Conservation (phyloP, 2,888 invertebrate species). For the Limnephilus auricula region DNA sequence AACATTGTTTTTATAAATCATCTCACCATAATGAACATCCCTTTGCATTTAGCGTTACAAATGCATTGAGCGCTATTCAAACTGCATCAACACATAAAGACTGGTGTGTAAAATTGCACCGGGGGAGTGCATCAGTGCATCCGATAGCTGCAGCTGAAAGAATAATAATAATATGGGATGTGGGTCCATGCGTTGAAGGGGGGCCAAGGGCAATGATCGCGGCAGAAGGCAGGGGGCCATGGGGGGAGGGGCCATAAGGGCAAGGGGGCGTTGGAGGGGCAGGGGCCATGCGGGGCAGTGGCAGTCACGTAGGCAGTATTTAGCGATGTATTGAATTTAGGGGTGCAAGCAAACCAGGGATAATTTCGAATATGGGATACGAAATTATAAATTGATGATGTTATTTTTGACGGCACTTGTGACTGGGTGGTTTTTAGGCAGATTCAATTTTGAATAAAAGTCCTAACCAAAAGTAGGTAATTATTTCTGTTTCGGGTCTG, state of each 20-base stretch:
- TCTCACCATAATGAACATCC: too few species aligned
- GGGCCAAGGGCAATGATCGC: slow-evolving; percentile 2
- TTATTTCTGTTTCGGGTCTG: too few species aligned
- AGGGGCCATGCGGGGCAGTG: not conserved
- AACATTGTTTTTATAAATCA: too few species aligned
- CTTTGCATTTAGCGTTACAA: too few species aligned
- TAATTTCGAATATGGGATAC: not conserved
- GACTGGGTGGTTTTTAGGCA: not conserved
- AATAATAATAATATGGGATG: not conserved
- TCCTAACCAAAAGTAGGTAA: too few species aligned
- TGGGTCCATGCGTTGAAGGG: not conserved
- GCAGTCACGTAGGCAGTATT: not conserved
- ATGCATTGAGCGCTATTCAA: not conserved
- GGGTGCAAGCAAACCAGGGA: not conserved
- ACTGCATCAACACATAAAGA: not conserved
- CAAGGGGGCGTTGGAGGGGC: not conserved
- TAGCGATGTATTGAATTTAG: not conserved
- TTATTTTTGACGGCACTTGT: not conserved
- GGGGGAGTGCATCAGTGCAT: not conserved
- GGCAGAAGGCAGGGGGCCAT: not conserved
- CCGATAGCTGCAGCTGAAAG: not conserved
- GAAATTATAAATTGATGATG: not conserved
- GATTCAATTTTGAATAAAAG: not conserved
- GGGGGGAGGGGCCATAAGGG: too few species aligned
- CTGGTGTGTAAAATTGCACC: not conserved